phyloP scores from a whole-genome alignment of 30 jellyfish, hydroid and myxozoan species.

The Hydra vulgaris region DNA sequence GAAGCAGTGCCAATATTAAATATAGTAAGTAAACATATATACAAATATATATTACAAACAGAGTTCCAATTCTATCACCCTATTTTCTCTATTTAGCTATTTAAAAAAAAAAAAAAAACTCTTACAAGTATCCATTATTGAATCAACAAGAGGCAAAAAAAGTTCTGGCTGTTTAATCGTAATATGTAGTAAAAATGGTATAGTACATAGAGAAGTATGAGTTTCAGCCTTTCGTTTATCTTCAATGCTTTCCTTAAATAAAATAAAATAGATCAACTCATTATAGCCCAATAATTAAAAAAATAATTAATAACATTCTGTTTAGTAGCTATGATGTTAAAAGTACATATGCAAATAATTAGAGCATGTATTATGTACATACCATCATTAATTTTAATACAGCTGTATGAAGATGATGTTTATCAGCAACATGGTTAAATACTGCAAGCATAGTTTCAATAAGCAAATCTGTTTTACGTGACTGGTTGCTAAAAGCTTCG shows the following conservation, averaged over 20 bases:
- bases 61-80: no score
- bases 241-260: conserved; percentile 58
- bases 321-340: no score
- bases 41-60: no score
- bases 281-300: not conserved
- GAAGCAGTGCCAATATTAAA: no score
- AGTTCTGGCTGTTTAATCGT: conserved; percentile 47
- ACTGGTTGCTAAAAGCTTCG: conserved; percentile 85
- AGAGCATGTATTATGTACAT: no score
- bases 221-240: conserved; percentile 15
- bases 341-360: not conserved
- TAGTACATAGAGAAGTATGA: conserved; percentile 65
- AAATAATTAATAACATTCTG: not conserved
- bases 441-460: conserved; percentile 61
- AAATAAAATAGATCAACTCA: not conserved
- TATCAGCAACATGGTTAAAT: conserved; percentile 21
- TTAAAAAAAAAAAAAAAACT: not conserved
- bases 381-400: conserved; percentile 60
- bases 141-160: conserved; percentile 48
- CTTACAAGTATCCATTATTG: conserved; percentile 60
- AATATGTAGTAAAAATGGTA: conserved; percentile 74
- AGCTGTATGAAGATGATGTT: conserved; percentile 40
- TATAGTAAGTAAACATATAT: no score
- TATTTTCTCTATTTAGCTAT: no score
- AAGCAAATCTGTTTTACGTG: conserved; percentile 67